These are phyloP conservation scores for Mythimna impura DNA, from an alignment of 2,888 invertebrate genomes.

Conservation along the genomic window DNA sequence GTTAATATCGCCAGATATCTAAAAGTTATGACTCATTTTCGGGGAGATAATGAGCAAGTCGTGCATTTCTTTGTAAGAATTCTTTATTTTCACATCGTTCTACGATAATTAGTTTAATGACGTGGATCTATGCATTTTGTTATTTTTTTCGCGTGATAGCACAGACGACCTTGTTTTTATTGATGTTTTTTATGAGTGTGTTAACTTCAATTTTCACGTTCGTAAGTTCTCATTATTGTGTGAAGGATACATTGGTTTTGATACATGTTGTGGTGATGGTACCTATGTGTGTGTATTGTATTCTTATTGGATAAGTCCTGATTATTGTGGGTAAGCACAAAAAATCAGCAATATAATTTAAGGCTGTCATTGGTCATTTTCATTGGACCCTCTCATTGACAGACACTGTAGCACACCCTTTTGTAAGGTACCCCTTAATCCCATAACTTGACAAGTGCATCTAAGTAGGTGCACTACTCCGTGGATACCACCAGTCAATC, in stretches of 20 bases:
- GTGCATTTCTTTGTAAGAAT: slow-evolving; percentile 35
- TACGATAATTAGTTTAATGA: slow-evolving; percentile 59
- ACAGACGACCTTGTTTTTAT: slow-evolving; percentile 45
- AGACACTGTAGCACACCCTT: not conserved
- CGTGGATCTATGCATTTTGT: slow-evolving; percentile 60
- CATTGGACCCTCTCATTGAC: not conserved
- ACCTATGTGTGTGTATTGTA: slow-evolving; percentile 14
- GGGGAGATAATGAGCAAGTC: slow-evolving; percentile 26
- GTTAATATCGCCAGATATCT: slow-evolving; percentile 41
- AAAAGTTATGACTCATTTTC: slow-evolving; percentile 42
- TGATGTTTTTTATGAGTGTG: slow-evolving; percentile 45
- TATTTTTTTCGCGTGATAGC: slow-evolving; percentile 49
- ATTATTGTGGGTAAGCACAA: not conserved
- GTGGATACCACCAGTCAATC: no score
- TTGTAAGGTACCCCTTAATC: no score
- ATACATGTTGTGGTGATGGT: slow-evolving; percentile 27
- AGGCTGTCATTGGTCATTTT: not conserved
- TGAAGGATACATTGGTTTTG: slow-evolving; percentile 13
- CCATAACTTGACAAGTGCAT: no score
- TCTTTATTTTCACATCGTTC: slow-evolving; percentile 19
- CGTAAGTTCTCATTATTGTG: slow-evolving; percentile 25
- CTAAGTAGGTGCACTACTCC: no score
- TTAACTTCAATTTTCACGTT: slow-evolving; percentile 38
- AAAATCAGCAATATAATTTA: no score
- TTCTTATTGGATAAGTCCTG: slow-evolving; percentile 9